A percentile compares a stretch with the other conserved stretches of the same genome.
Conservation (phyloP, 2,797 vertebrate genomes). For the Dromococcyx pavoninus region DNA sequence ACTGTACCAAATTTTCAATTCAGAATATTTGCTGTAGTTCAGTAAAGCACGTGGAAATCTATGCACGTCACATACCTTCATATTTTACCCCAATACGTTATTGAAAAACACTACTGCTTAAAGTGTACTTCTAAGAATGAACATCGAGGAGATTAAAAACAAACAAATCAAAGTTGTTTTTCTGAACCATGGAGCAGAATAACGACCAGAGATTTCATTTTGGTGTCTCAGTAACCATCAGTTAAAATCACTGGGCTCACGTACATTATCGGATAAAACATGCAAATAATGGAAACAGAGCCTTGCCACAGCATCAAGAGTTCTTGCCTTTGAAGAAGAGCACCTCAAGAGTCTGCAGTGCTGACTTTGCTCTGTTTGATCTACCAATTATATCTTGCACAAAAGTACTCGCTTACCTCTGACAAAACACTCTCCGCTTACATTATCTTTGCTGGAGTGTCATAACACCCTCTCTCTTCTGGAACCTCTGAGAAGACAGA, state of each 20-base stretch:
- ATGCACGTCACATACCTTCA: background rate
- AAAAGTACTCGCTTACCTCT: background rate
- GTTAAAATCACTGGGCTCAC: background rate
- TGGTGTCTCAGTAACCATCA: background rate
- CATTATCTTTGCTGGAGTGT: background rate
- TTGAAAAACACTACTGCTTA: background rate
- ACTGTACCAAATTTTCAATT: accelerated
- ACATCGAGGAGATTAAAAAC: background rate
- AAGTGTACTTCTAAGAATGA: background rate
- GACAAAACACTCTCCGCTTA: background rate
- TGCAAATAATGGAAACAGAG: background rate
- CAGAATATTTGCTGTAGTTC: background rate
- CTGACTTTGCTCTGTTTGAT: conserved; percentile 6
- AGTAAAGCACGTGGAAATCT: background rate
- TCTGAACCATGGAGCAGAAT: background rate
- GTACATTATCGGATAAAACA: accelerated
- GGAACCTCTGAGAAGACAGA: background rate
- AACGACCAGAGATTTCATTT: background rate
- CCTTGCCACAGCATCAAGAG: background rate
- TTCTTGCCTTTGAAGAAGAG: background rate
- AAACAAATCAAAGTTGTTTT: background rate
- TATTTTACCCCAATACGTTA: background rate
- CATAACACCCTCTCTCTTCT: background rate
- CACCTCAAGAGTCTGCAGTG: background rate
- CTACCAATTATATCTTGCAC: background rate